These are phyloP conservation scores for Sarcophaga bullata DNA, from an alignment of 1,140 invertebrate genomes.

Conservation along the genomic window DNA sequence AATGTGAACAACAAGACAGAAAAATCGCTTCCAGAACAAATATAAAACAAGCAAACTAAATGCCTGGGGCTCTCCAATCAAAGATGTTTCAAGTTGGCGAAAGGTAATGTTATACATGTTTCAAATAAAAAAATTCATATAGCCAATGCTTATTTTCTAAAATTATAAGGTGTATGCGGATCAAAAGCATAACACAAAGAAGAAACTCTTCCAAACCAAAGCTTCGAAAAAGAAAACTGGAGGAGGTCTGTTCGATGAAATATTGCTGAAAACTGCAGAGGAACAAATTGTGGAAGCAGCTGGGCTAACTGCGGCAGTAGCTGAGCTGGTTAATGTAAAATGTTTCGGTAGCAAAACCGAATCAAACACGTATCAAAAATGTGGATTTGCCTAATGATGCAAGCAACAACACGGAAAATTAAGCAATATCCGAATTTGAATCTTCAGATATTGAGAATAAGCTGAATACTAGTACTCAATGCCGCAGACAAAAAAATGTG, in stretches of 20 bases:
- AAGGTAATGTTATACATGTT: too few species aligned
- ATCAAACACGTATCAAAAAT: background rate
- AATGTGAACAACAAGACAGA: too few species aligned
- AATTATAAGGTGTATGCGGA: background rate
- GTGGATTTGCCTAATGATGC: background rate
- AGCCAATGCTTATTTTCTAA: too few species aligned
- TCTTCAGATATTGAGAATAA: background rate
- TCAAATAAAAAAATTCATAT: too few species aligned
- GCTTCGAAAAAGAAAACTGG: background rate
- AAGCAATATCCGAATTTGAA: background rate
- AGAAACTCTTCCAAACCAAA: background rate
- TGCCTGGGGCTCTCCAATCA: too few species aligned
- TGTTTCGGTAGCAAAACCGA: background rate
- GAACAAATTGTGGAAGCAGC: conserved; percentile 15
- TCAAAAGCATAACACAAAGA: background rate
- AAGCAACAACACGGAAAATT: too few species aligned
- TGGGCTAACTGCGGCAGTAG: background rate
- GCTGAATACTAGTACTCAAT: background rate
- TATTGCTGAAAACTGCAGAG: background rate
- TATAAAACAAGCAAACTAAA: too few species aligned
- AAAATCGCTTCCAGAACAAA: too few species aligned
- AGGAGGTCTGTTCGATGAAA: background rate
- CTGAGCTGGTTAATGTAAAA: conserved; percentile 47
- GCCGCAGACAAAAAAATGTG: background rate
- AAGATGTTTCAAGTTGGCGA: too few species aligned